These are phyloP conservation scores for Crypturellus undulatus DNA, from an alignment of 2,113 vertebrate species.

Conservation along the genomic window DNA sequence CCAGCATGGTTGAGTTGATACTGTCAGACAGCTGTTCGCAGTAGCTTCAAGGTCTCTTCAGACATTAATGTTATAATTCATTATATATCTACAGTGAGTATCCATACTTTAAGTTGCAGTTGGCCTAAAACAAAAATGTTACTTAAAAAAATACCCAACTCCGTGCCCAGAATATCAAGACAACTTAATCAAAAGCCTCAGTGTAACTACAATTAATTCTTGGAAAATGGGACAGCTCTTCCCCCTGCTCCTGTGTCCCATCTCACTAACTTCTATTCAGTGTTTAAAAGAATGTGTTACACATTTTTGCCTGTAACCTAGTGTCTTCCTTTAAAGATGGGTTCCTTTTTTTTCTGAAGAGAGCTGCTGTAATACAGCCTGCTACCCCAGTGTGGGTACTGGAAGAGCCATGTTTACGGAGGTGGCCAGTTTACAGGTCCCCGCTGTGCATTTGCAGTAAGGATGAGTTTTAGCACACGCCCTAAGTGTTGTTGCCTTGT, in stretches of 20 bases:
- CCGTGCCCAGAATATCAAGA: neutral
- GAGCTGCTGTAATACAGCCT: neutral
- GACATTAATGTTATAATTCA: neutral
- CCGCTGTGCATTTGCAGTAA: neutral
- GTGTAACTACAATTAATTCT: neutral
- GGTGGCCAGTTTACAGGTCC: neutral
- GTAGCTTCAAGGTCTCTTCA: neutral
- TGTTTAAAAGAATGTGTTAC: neutral
- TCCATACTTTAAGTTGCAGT: neutral
- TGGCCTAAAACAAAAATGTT: neutral
- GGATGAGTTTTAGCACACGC: neutral
- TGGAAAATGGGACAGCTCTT: neutral
- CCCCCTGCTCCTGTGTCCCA: neutral
- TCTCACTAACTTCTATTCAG: neutral
- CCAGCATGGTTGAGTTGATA: neutral
- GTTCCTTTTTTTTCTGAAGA: neutral
- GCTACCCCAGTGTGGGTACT: neutral
- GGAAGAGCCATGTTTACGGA: neutral
- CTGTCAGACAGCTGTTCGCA: neutral
- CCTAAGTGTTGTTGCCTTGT: neutral
- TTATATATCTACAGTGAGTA: neutral
- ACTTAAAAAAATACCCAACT: fast-evolving
- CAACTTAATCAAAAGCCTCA: neutral
- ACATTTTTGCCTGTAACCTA: neutral
- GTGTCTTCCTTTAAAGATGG: neutral